These are phyloP conservation scores for Paradisaea rubra DNA, from an alignment of 2,113 vertebrate species.

Conservation along the genomic window DNA sequence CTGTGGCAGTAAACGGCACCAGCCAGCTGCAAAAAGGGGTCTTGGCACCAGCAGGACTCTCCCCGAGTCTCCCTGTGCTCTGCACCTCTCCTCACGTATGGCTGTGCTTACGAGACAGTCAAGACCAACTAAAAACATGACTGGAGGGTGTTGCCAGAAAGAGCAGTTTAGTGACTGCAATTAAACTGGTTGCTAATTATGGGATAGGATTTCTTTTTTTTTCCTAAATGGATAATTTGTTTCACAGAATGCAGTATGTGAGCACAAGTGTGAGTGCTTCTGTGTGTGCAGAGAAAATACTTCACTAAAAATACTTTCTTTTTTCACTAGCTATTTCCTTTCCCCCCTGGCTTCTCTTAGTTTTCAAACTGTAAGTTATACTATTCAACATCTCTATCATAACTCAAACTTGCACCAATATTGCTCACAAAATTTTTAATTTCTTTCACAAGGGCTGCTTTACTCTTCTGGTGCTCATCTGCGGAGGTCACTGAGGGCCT, in stretches of 20 bases:
- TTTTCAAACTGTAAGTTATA: background rate
- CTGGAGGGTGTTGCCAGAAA: background rate
- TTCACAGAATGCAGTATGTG: background rate
- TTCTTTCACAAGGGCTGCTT: background rate
- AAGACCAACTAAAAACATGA: slow-evolving; percentile 20
- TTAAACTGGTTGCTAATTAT: slow-evolving; percentile 25
- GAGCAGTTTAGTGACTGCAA: background rate
- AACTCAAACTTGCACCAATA: background rate
- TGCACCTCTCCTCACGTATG: accelerated
- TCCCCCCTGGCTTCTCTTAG: background rate
- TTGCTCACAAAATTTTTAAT: background rate
- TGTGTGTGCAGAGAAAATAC: background rate
- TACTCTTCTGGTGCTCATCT: background rate
- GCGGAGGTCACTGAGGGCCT: background rate
- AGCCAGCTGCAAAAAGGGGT: background rate
- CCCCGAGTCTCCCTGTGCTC: accelerated
- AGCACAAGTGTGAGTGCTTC: background rate
- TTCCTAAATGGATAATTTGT: background rate
- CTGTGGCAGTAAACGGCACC: accelerated
- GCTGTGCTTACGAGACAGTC: background rate
- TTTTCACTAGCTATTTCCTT: background rate
- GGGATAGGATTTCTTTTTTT: background rate
- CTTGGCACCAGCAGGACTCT: background rate
- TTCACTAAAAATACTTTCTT: background rate
- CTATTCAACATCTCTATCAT: background rate